Evolutionary conservation across 2,113 vertebrate genomes (phyloP).

Genomic region (Myxocyprinus asiaticus): DNA sequence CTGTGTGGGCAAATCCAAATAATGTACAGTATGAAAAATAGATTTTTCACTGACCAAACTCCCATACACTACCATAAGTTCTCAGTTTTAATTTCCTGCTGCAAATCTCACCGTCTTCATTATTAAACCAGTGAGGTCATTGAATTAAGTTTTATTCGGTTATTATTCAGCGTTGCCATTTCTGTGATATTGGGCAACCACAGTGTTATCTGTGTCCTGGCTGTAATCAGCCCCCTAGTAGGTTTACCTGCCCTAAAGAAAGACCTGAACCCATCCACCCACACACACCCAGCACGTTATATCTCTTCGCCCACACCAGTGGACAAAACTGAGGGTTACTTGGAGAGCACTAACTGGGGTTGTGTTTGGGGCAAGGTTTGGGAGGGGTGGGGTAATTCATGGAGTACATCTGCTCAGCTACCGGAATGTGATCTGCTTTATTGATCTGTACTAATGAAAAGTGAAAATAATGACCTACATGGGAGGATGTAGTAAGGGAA

Average conservation of each 20-base stretch:
- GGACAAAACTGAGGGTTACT: not conserved
- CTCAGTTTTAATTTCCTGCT: slow-evolving; percentile 65
- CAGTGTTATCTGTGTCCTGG: slow-evolving; percentile 38
- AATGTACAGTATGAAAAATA: slow-evolving; percentile 25
- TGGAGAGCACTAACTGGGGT: slow-evolving; percentile 39
- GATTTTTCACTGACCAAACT: slow-evolving; percentile 48
- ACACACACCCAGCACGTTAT: slow-evolving; percentile 14
- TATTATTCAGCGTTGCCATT: slow-evolving; percentile 67
- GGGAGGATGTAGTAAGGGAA: slow-evolving; percentile 14
- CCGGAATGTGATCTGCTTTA: slow-evolving; percentile 66
- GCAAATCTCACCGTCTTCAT: slow-evolving; percentile 59
- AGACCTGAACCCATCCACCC: not conserved
- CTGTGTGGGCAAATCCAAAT: not conserved
- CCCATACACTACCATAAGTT: slow-evolving; percentile 52
- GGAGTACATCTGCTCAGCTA: slow-evolving; percentile 55
- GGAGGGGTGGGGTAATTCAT: not conserved
- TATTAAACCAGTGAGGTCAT: slow-evolving; percentile 69
- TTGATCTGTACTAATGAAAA: slow-evolving; percentile 77
- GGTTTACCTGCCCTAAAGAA: slow-evolving; percentile 41
- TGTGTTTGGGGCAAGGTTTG: slow-evolving; percentile 26
- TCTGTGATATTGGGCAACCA: slow-evolving; percentile 56
- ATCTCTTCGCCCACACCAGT: slow-evolving; percentile 6
- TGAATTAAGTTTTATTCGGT: slow-evolving; percentile 69
- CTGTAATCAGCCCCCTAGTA: slow-evolving; percentile 42
- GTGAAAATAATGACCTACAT: slow-evolving; percentile 64